Conservation (phyloP, 2,113 vertebrate species). For the Catharus minimus region DNA sequence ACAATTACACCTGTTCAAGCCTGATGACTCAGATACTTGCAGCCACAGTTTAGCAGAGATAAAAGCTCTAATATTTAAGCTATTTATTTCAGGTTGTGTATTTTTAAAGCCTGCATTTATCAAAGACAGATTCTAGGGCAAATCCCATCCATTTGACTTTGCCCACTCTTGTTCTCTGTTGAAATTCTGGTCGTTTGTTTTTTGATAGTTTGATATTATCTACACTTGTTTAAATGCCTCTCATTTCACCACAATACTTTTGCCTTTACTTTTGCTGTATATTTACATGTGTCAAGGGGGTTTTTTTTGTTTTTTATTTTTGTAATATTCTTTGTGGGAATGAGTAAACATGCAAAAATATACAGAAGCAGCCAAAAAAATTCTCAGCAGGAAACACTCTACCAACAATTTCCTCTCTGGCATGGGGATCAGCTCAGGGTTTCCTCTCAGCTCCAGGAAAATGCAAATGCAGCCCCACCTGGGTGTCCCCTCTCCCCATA, state of each 20-base stretch:
- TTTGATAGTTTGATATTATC: not conserved
- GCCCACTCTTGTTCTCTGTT: not conserved
- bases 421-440: not conserved
- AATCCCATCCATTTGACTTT: conserved; percentile 14
- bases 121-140: not conserved
- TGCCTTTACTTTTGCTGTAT: not conserved
- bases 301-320: not conserved
- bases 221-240: not conserved
- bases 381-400: not conserved
- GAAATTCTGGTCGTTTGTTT: conserved; percentile 14
- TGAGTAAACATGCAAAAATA: not conserved
- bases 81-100: not conserved
- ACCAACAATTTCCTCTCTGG: not conserved
- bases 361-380: not conserved
- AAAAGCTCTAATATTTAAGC: conserved; percentile 20
- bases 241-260: not conserved
- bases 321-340: not conserved
- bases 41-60: conserved; percentile 17
- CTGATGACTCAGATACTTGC: conserved; percentile 13
- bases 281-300: not conserved
- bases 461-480: not conserved
- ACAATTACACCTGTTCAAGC: conserved; percentile 23
- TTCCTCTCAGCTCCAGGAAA: not conserved
- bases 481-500: not conserved
- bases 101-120: conserved; percentile 35